Conservation (phyloP, 1,140 invertebrate species). For the Battus philenor region DNA sequence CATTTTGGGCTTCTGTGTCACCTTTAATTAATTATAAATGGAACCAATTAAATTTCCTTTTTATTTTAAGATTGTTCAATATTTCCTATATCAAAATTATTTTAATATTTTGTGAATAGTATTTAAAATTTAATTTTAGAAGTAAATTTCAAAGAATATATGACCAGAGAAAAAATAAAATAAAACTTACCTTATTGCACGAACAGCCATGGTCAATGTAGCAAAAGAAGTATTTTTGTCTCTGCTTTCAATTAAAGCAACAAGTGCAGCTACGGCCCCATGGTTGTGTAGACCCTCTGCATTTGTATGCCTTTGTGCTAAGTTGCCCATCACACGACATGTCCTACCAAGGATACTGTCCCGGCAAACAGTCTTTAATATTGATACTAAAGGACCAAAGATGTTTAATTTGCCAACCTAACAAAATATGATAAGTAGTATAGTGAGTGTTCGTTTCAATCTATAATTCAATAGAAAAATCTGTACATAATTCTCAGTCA, state of each 20-base stretch:
- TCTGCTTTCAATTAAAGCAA: conserved; percentile 59
- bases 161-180: too few species aligned
- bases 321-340: conserved; percentile 68
- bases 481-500: too few species aligned
- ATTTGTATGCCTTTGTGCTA: conserved; percentile 58
- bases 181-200: conserved; percentile 73
- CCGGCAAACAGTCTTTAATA: conserved; percentile 64
- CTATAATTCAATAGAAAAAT: too few species aligned
- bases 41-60: too few species aligned
- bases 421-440: too few species aligned
- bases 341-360: conserved; percentile 70
- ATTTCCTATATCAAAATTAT: background rate
- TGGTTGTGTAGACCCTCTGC: conserved; percentile 63
- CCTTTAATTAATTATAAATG: too few species aligned
- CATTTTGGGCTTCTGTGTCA: too few species aligned
- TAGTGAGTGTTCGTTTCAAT: too few species aligned
- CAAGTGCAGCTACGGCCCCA: conserved; percentile 58
- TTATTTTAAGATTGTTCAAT: background rate
- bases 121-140: too few species aligned
- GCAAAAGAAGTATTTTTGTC: conserved; percentile 64
- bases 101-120: too few species aligned
- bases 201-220: conserved; percentile 71
- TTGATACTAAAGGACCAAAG: conserved; percentile 52
- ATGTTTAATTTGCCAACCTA: conserved; percentile 65
- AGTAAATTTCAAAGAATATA: too few species aligned